phyloP scores from a whole-genome alignment of 2,797 vertebrate species.

The Argentina silus region DNA sequence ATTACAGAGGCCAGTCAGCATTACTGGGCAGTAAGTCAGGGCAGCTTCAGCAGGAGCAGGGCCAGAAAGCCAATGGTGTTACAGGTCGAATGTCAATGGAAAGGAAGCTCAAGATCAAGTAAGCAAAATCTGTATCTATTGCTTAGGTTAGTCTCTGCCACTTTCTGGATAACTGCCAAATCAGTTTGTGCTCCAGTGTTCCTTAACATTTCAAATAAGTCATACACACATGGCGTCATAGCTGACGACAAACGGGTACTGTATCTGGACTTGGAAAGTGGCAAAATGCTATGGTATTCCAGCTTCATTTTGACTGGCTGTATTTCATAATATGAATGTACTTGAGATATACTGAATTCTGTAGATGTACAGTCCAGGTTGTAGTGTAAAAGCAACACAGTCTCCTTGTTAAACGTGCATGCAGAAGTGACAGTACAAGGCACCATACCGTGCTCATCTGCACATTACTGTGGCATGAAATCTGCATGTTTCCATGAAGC shows the following conservation, averaged over 20 bases:
- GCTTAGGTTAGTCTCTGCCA: conserved; percentile 12
- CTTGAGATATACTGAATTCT: neutral
- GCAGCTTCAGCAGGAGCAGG: conserved; percentile 49
- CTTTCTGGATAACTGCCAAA: neutral
- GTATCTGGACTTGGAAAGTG: too few relatives aligned
- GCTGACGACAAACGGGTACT: too few relatives aligned
- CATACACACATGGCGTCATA: too few relatives aligned
- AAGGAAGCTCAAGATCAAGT: conserved; percentile 53
- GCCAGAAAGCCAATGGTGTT: conserved; percentile 43
- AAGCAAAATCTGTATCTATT: conserved; percentile 43
- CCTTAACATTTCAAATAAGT: neutral
- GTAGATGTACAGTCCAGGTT: neutral
- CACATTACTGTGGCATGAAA: too few relatives aligned
- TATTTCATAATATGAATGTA: neutral
- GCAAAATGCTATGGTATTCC: neutral
- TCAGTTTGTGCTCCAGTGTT: neutral
- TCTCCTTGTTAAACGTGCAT: too few relatives aligned
- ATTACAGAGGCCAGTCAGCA: conserved; percentile 56
- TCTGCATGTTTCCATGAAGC: too few relatives aligned
- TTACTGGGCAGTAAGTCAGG: conserved; percentile 68
- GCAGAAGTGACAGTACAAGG: too few relatives aligned
- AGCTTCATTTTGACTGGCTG: neutral
- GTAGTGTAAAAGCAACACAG: too few relatives aligned
- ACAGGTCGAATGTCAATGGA: conserved; percentile 57
- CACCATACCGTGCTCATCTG: too few relatives aligned